Evolutionary conservation across 2,797 vertebrate species (phyloP), one percentile per base, ranked within the genome.

Genomic region (Trachops cirrhosus): DNA sequence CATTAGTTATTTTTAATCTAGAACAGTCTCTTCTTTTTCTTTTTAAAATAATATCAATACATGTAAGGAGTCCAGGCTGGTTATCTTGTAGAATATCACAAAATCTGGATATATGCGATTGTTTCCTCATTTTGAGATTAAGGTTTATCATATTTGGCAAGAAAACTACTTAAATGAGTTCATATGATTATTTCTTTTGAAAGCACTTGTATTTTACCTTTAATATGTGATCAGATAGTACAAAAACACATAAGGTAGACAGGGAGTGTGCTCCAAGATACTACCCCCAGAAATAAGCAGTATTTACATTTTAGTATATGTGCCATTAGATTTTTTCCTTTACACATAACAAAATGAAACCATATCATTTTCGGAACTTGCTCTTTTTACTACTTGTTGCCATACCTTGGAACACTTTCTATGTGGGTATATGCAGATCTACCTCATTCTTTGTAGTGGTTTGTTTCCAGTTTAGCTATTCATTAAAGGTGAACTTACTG

Each of bases 51-150:
- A 70, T 26, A 86, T 12, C 41, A 19, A 80, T 62, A 57, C 16
- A 70, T 93, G 54, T 73, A 82, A 92, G 57, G 62, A 74, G 62
- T 70, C 21, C 5, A 7, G 18, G 6, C 39, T 86, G 22, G 12
- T 83, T 93, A 44, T 84, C 46, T 86, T 32, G 8, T 26, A 79
- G 70, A 89, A 48, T 44, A 78, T 91, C 24, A 87, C 18, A 71
- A 24, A 70, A 74, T 34, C 37, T 92, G 54, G 12, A 83, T 89
- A 96, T 86, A 77, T 39, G 6, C 77, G 32, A 70, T 29, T 67
- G 24, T 64, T 94, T 80, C 29, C 46, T 83, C 75, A 54, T 57
- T 4, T 71, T 92, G 87, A 95, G 83, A 83, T 93, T 87, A 41
- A 77, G 39, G 83, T 64, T 86, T 67, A 85, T 85, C 7, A 26